Base-by-base conservation (phyloP, 2,888 invertebrate species). In the Ormyrus labotus region DNA sequence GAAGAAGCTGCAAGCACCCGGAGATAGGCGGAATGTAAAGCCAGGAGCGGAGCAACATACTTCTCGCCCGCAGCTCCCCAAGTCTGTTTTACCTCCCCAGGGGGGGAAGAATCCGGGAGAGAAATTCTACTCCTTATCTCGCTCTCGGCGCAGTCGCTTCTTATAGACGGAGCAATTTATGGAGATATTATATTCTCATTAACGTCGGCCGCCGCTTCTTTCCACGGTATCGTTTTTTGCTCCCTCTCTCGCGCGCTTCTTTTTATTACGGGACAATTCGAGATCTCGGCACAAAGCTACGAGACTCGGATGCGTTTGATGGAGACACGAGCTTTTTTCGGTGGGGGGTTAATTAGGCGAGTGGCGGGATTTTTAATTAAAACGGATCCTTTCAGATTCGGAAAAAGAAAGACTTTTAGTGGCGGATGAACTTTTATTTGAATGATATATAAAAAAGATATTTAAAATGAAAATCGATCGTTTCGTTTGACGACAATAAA, bases 101-200 rank as follows among this genome's bases (percentile, higher is more conserved):
- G 34, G 34, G 34, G 45, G 55, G n/a, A 34, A 63, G 47, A 50
- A 34, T 8, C 10, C 34, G n/a, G 11, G n/a, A 47, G 63, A 13
- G 55, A 57, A 69, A 48, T 53, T 58, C 57, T n/a, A 67, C 53
- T 34, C 67, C 57, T 70, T 78, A 81, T 78, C 81, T 81, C 6
- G 63, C 11, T 47, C 53, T 34, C n/a, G 55, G 48, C 58, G 34
- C 70, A 9, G 60, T 13, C 34, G 34, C 45, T 68, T 70, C 78
- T 75, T 72, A 75, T 70, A 63, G 71, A 47, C 71, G 48, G 60
- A n/a, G 68, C 75, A 80, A 82, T 80, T 82, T 78, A 80, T 75
- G 74, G 57, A 74, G 82, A 80, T 80, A 82, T 82, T 80, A 82
- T 82, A 82, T 80, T 74, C 80, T 80, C 80, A 78, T 82, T 82